Percentiles rank a stretch among this genome's conserved stretches.
Evolutionary conservation across 2,113 vertebrate species (phyloP).

Genomic region (Anthoscopus minutus): DNA sequence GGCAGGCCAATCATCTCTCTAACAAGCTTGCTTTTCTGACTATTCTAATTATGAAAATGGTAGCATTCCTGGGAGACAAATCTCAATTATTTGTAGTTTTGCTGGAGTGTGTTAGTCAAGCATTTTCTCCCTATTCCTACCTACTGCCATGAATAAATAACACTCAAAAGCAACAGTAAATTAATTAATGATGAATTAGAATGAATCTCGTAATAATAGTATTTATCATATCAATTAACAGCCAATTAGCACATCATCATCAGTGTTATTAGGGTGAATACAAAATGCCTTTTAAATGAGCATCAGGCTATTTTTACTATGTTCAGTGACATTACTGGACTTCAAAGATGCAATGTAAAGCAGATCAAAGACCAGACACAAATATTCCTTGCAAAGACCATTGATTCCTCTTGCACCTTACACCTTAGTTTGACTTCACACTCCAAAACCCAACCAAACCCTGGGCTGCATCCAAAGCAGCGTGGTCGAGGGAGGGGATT

Average conservation of each 20-base stretch:
- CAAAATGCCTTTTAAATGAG: slow-evolving; percentile 24
- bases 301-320: background rate
- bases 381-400: background rate
- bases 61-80: slow-evolving; percentile 43
- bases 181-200: slow-evolving; percentile 68
- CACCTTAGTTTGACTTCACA: background rate
- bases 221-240: slow-evolving; percentile 62
- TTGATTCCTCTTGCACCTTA: background rate
- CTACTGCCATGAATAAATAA: slow-evolving; percentile 59
- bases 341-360: background rate
- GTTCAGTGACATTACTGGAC: background rate
- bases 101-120: slow-evolving; percentile 49
- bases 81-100: slow-evolving; percentile 62
- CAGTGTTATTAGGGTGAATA: slow-evolving; percentile 48
- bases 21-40: slow-evolving; percentile 39
- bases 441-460: background rate
- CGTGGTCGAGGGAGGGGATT: background rate
- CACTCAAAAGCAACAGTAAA: slow-evolving; percentile 60
- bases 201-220: slow-evolving; percentile 66
- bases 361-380: background rate
- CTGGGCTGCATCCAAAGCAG: background rate
- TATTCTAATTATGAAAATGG: slow-evolving; percentile 45
- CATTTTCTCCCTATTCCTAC: slow-evolving; percentile 35
- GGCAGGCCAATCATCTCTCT: slow-evolving; percentile 22
- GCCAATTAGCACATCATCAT: slow-evolving; percentile 53